A percentile compares a stretch with the other conserved stretches of the same genome.
phyloP scores from a whole-genome alignment of 2,888 invertebrate genomes.

The Brachyopa scutellaris region DNA sequence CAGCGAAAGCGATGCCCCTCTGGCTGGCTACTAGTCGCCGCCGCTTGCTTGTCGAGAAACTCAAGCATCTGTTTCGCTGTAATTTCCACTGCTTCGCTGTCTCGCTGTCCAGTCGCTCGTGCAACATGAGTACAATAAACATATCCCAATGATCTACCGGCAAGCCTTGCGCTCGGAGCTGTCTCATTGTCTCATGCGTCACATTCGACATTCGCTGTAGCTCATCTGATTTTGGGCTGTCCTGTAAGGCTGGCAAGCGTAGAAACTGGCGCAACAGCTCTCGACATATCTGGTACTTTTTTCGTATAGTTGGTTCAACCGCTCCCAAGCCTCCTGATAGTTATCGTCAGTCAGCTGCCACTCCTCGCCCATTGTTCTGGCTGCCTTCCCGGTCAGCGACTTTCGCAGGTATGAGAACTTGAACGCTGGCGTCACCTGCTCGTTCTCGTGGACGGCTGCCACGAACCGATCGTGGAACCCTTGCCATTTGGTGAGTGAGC shows the following conservation, averaged over 20 bases:
- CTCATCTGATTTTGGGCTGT: neutral
- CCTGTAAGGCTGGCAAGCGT: neutral
- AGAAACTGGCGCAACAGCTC: constrained; percentile 8
- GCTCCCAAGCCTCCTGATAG: constrained; percentile 36
- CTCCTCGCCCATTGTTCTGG: constrained; percentile 7
- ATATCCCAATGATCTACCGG: constrained; percentile 28
- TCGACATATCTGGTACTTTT: neutral
- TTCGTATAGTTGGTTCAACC: neutral
- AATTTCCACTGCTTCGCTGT: too few relatives aligned
- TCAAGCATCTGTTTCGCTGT: neutral
- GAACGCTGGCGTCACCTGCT: neutral
- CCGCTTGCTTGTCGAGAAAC: neutral
- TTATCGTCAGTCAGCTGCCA: constrained; percentile 47
- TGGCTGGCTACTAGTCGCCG: neutral
- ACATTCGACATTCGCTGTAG: neutral
- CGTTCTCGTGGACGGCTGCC: neutral
- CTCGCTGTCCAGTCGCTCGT: constrained; percentile 8
- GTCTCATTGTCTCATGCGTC: neutral
- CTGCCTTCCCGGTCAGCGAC: too few relatives aligned
- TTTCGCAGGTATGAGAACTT: constrained; percentile 30
- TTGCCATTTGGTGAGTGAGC: too few relatives aligned
- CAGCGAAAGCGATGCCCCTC: neutral
- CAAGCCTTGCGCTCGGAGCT: neutral
- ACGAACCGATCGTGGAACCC: neutral
- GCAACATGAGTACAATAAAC: too few relatives aligned